Conservation (phyloP, 2,113 vertebrate genomes). For the Piaya cayana region DNA sequence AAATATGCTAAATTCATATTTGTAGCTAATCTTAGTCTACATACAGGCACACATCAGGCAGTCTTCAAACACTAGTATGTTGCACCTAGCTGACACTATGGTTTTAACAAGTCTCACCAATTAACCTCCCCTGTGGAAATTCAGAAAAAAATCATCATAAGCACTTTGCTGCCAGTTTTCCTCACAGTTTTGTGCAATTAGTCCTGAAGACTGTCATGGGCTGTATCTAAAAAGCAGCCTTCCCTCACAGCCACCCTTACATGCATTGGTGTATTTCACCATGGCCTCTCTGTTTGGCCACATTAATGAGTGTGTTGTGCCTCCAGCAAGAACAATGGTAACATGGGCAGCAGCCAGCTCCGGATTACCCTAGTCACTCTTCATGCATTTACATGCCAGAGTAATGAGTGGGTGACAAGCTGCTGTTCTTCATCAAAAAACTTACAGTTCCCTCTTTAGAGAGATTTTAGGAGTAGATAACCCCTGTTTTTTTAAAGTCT, state of each 20-base stretch:
- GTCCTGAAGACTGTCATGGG: neutral
- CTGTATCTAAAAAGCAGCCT: neutral
- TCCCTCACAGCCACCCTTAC: neutral
- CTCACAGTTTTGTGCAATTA: neutral
- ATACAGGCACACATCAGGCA: rapidly evolving
- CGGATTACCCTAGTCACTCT: neutral
- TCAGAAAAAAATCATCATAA: neutral
- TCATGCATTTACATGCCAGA: neutral
- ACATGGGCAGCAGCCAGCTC: neutral
- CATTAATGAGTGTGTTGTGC: neutral
- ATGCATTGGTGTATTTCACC: rapidly evolving
- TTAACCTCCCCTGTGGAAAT: neutral
- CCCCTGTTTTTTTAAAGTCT: neutral
- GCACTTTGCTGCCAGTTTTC: neutral
- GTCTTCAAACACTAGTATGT: neutral
- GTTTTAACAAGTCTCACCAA: neutral
- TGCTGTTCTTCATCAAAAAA: neutral
- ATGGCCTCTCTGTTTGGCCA: rapidly evolving
- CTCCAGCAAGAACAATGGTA: neutral
- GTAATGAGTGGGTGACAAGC: neutral
- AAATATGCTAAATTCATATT: neutral
- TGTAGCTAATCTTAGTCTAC: neutral
- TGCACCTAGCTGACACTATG: neutral
- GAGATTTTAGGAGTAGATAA: neutral
- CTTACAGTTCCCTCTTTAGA: neutral